phyloP scores from a whole-genome alignment of 1,140 invertebrate species.

The Sitobion miscanthi region DNA sequence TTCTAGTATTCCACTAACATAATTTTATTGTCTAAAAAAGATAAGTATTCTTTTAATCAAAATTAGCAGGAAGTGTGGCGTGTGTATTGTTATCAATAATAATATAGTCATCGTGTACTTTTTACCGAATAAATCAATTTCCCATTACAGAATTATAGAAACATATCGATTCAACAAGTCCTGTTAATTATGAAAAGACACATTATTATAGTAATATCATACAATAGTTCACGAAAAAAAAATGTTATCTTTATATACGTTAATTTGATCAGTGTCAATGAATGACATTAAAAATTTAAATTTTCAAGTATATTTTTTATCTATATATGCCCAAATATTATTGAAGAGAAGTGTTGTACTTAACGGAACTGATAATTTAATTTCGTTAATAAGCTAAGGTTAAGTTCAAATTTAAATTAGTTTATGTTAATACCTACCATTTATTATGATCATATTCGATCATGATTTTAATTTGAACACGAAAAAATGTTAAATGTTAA shows the following conservation, averaged over 20 bases:
- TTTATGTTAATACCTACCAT: neutral
- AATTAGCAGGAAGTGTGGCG: neutral
- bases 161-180: neutral
- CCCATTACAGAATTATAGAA: neutral
- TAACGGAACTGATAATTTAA: constrained; percentile 24
- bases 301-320: constrained; percentile 4
- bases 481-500: neutral
- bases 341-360: neutral
- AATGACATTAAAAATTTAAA: constrained; percentile 14
- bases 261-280: neutral
- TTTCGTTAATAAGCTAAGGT: neutral
- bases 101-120: neutral
- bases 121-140: neutral
- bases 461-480: neutral
- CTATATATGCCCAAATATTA: neutral
- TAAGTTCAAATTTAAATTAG: constrained; percentile 8
- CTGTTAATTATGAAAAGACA: neutral
- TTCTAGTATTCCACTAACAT: neutral
- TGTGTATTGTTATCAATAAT: neutral
- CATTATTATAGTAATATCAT: neutral
- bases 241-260: neutral
- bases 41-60: neutral
- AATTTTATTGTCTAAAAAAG: neutral
- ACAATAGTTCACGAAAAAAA: neutral
- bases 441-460: neutral